Conservation (phyloP, 2,113 vertebrate genomes). For the Tetrao urogallus region DNA sequence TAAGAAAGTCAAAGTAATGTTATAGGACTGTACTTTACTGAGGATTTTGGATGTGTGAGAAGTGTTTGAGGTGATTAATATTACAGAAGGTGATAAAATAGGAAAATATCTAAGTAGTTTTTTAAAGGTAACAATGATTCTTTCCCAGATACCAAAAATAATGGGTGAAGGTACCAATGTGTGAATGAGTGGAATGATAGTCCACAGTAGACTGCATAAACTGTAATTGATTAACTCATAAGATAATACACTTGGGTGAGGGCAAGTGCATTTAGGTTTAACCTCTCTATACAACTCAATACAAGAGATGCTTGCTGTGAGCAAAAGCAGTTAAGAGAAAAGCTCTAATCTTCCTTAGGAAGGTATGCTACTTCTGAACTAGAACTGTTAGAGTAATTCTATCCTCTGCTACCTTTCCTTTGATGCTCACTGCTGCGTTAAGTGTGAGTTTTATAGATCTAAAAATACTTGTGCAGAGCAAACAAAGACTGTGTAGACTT, state of each 20-base stretch:
- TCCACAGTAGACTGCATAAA: neutral
- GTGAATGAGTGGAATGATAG: neutral
- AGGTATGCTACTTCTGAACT: neutral
- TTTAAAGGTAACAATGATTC: neutral
- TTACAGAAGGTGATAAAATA: neutral
- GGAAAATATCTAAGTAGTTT: neutral
- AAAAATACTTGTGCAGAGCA: neutral
- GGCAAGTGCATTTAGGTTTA: neutral
- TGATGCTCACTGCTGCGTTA: neutral
- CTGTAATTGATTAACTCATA: neutral
- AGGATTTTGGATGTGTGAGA: neutral
- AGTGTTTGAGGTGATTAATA: neutral
- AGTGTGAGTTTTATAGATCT: neutral
- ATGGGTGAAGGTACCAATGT: neutral
- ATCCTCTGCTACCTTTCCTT: neutral
- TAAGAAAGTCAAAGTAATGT: constrained; percentile 10
- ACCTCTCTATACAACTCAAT: neutral
- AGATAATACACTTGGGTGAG: neutral
- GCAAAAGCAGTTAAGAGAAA: neutral
- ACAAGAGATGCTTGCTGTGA: neutral
- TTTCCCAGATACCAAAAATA: neutral
- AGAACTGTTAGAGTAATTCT: neutral
- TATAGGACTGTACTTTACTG: neutral
- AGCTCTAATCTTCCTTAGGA: neutral
- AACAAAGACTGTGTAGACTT: neutral